Conservation (phyloP, 2,113 vertebrate genomes). For the Leptosomus discolor region DNA sequence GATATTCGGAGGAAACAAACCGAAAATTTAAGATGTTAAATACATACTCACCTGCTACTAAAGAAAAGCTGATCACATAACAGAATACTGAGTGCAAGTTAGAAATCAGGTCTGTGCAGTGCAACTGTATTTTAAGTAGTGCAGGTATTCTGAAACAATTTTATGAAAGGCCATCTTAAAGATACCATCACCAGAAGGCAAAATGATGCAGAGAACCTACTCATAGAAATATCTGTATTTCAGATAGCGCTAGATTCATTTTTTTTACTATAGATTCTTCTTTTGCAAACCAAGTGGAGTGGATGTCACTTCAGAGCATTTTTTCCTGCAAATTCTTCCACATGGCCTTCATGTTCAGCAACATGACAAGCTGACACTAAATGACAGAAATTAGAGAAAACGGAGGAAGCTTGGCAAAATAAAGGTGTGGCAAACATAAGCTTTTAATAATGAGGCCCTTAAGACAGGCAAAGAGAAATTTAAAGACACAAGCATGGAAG, state of each 20-base stretch:
- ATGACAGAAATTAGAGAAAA: not conserved
- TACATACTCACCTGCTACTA: not conserved
- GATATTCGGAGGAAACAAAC: not conserved
- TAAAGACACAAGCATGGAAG: not conserved
- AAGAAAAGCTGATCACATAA: not conserved
- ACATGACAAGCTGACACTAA: not conserved
- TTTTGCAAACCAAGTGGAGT: not conserved
- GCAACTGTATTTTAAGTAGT: not conserved
- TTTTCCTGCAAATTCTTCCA: not conserved
- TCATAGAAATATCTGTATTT: not conserved
- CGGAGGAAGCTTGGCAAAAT: not conserved
- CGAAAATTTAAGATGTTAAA: not conserved
- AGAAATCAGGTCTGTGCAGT: not conserved
- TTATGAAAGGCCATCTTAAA: not conserved
- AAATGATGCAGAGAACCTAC: not conserved
- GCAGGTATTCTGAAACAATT: not conserved
- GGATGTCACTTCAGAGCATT: not conserved
- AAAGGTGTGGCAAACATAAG: not conserved
- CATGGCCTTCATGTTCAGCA: not conserved
- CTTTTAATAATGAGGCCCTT: not conserved
- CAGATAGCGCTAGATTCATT: not conserved
- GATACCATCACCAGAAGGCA: not conserved
- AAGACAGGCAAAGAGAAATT: not conserved
- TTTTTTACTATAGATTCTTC: not conserved
- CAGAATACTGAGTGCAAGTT: not conserved